Evolutionary conservation across 1,140 invertebrate genomes (phyloP), one percentile per base, ranked within the genome.

Genomic region (Plectus sambesii): DNA sequence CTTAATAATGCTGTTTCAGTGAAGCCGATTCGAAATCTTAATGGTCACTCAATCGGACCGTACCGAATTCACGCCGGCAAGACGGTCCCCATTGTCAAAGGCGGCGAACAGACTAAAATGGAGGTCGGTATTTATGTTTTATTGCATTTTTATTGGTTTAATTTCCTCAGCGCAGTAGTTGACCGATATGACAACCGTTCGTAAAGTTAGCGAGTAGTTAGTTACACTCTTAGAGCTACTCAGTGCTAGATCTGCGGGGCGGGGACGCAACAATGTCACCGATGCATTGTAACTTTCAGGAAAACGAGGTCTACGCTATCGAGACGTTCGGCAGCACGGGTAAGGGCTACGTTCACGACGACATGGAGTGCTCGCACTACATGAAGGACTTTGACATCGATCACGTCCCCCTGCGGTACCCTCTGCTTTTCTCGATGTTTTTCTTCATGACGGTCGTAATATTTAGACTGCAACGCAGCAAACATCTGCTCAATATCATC

Each of bases 271-370:
- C n/a, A n/a, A 33, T 33, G 1, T 15, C 9, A 1, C 42, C 43
- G 42, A 38, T 8, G 15, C 12, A 12, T 46, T 12, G 23, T 15
- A 33, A 40, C 38, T 39, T 20, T 54, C 2, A 29, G 20, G 90
- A 97, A 73, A 87, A 92, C 70, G 92, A 97, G 72, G 88, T 97
- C 68, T 99, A 97, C 75, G 94, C 94, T 0, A 99, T 99, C 55
- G 94, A 99, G 74, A 99, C 94, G 0, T 99, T 99, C 70, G 94
- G 94, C 5, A 96, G 89, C 2, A 99, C 94, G 9, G 94, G 94
- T 2, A 82, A 83, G 55, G 94, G 94, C 9, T 76, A 86, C 44
- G 92, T 99, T 1, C 88, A 96, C 70, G 92, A 98, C 71, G 94
- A 98, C 69, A 90, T 97, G 84, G 93, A 99, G 65, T 87, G 84